These are phyloP conservation scores for Chelon auratus DNA, from an alignment of 2,797 vertebrate genomes.

Conservation along the genomic window DNA sequence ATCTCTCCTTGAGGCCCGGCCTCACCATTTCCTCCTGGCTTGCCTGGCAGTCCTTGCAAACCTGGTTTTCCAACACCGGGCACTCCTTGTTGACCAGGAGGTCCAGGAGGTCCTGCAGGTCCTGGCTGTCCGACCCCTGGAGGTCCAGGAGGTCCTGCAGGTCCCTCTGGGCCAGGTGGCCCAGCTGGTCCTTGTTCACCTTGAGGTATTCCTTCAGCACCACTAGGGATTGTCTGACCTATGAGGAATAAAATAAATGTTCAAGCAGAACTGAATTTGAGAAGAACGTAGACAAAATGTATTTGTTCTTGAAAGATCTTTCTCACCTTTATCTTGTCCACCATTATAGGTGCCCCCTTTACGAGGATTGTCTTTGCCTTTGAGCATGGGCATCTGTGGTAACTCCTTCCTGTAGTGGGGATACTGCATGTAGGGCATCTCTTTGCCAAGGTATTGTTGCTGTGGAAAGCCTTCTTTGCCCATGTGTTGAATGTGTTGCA, in stretches of 20 bases:
- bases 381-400: conserved; percentile 89
- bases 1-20: conserved; percentile 91
- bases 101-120: conserved; percentile 89
- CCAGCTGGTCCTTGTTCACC: conserved; percentile 83
- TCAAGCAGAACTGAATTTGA: conserved; percentile 16
- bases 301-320: not conserved
- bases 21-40: conserved; percentile 90
- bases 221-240: conserved; percentile 82
- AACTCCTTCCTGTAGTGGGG: conserved; percentile 95
- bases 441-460: conserved; percentile 90
- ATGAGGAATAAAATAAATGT: conserved; percentile 24
- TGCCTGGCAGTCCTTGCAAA: conserved; percentile 93
- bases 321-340: conserved; percentile 90
- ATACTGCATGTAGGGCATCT: conserved; percentile 91
- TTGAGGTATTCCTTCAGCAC: conserved; percentile 77
- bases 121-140: conserved; percentile 91
- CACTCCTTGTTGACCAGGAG: conserved; percentile 87
- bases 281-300: not conserved
- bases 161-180: conserved; percentile 84
- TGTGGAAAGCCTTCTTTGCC: conserved; percentile 89
- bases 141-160: conserved; percentile 89
- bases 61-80: conserved; percentile 94
- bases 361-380: conserved; percentile 90
- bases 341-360: conserved; percentile 80
- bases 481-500: conserved; percentile 93